Evolutionary conservation across 1,140 invertebrate species (phyloP).

Genomic region (Alviniconcha marisindica): DNA sequence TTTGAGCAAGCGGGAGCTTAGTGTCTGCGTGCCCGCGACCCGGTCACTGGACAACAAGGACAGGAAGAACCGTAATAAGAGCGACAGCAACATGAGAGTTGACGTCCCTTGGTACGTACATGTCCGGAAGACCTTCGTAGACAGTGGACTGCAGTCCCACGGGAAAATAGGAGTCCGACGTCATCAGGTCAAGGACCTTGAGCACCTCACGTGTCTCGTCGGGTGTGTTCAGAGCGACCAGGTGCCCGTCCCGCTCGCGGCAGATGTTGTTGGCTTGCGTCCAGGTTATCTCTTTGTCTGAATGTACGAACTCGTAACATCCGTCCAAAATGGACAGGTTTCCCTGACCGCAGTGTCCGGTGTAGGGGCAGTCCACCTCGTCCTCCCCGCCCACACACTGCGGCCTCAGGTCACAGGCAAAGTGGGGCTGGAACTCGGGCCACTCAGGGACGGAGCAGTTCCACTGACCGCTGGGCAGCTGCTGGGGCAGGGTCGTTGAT

Average conservation of each 20-base stretch:
- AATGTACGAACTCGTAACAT: not conserved
- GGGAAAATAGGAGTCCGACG: not conserved
- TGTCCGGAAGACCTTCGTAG: not conserved
- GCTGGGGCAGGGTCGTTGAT: too few species aligned
- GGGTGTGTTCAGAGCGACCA: not conserved
- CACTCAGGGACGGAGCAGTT: conserved; percentile 12
- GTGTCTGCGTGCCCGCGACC: too few species aligned
- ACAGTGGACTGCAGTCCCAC: not conserved
- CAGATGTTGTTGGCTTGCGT: not conserved
- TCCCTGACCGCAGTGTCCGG: not conserved
- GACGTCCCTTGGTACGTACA: too few species aligned
- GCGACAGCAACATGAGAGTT: too few species aligned
- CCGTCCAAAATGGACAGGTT: not conserved
- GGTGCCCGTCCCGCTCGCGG: not conserved
- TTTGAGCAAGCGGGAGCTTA: too few species aligned
- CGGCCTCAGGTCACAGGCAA: conserved; percentile 7
- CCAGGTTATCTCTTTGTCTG: not conserved
- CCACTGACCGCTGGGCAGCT: not conserved
- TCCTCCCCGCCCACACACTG: conserved; percentile 20
- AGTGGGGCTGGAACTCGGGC: conserved; percentile 20
- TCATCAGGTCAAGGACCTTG: not conserved
- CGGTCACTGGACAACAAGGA: too few species aligned
- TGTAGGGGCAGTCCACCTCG: conserved; percentile 14
- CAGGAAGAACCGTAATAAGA: too few species aligned
- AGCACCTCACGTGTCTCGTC: not conserved